Conservation (phyloP, 37 sponge, comb jelly and placozoan species). For the Halichondria panicea region DNA sequence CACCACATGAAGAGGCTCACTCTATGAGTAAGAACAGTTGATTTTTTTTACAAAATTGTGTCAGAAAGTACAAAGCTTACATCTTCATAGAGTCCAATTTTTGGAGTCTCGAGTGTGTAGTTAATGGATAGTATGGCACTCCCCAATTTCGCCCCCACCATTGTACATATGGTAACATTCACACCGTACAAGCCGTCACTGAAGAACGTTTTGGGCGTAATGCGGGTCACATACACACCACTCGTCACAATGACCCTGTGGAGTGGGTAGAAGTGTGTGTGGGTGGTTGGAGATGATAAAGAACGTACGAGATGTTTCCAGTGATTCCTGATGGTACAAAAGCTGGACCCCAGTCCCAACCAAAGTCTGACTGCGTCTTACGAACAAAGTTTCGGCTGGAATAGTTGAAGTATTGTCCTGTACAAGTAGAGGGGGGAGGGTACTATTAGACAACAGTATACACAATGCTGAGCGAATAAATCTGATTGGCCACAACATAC, state of each 20-base stretch:
- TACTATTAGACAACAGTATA: background rate
- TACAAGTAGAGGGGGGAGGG: background rate
- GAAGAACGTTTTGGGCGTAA: constrained; percentile 54
- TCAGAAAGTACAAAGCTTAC: too few species aligned
- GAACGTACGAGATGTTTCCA: constrained; percentile 61
- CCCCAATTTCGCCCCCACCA: too few species aligned
- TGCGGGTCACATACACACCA: constrained; percentile 25
- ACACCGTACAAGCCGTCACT: constrained; percentile 28
- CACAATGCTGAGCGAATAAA: background rate
- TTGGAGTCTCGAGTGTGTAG: too few species aligned
- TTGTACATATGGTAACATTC: constrained; percentile 22
- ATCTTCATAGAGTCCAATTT: too few species aligned
- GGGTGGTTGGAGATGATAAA: too few species aligned
- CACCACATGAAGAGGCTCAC: too few species aligned
- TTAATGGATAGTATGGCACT: too few species aligned
- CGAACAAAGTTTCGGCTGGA: constrained; percentile 79
- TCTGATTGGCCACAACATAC: background rate
- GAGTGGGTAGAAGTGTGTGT: background rate
- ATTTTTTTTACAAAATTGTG: too few species aligned
- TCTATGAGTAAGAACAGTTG: too few species aligned
- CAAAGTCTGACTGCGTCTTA: constrained; percentile 96
- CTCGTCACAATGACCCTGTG: constrained; percentile 23
- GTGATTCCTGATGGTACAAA: constrained; percentile 92
- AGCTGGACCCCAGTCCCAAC: constrained; percentile 99
- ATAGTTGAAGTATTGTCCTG: constrained; percentile 45